A percentile compares a stretch with the other conserved stretches of the same genome.
Conservation (phyloP, 2,888 invertebrate species). For the Drosophila rellima region DNA sequence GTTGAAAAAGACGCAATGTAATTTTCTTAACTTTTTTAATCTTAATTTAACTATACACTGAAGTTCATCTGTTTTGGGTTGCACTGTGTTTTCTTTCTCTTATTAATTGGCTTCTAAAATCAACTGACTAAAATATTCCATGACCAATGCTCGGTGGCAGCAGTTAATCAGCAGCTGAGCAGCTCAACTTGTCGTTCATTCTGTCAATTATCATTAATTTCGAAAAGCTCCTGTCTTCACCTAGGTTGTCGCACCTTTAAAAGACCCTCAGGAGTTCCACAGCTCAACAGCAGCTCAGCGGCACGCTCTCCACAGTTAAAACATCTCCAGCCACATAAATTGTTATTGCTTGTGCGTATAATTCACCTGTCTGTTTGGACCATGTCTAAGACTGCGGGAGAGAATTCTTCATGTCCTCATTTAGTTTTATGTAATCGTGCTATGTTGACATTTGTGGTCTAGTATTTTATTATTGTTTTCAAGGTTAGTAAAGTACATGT, state of each 20-base stretch:
- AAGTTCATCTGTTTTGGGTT: too few species aligned
- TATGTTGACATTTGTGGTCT: neutral
- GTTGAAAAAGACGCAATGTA: too few species aligned
- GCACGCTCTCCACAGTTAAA: conserved; percentile 52
- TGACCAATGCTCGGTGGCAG: conserved; percentile 32
- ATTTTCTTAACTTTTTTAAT: too few species aligned
- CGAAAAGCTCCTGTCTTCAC: conserved; percentile 69
- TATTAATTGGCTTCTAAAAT: conserved; percentile 77
- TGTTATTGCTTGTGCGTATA: conserved; percentile 68
- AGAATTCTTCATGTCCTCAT: conserved; percentile 21
- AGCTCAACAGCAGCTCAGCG: conserved; percentile 2
- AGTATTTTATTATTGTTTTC: too few species aligned
- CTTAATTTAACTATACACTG: too few species aligned
- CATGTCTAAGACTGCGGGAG: conserved; percentile 46
- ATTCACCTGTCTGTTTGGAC: conserved; percentile 44
- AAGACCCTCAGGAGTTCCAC: conserved; percentile 15
- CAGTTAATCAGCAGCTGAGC: conserved; percentile 62
- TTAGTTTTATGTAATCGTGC: conserved; percentile 33
- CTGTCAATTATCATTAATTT: conserved; percentile 83
- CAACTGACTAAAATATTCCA: conserved; percentile 65
- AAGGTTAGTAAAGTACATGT: too few species aligned
- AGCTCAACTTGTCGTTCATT: conserved; percentile 83
- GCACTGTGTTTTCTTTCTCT: conserved; percentile 65
- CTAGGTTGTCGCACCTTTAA: conserved; percentile 67
- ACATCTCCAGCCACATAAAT: conserved; percentile 65